Base-by-base conservation (phyloP, 2,888 invertebrate genomes). In the Melieria omissa region DNA sequence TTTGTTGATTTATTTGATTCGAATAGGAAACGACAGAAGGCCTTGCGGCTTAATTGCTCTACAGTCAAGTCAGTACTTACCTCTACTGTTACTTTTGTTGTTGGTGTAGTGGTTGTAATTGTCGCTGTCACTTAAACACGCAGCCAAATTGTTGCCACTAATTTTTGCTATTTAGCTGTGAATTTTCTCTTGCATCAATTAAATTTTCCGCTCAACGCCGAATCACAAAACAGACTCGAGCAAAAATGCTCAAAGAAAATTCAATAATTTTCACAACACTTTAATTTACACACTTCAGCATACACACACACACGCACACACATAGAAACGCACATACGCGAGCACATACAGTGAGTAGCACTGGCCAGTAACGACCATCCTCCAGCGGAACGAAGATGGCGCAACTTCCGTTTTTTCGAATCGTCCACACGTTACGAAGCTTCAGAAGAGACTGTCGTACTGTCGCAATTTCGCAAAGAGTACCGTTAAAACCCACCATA, bases 401-500 rank as follows among this genome's bases (percentile, higher is more conserved):
- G 12, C 4, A n/a, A 46, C 44, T 44, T 67, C 67, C 67, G 67
- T 44, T 29, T 29, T 29, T 67, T 49, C 44, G 57, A 14, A 42
- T 67, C 52, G 67, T 67, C 67, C 60, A 61, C 52, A 67, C 67
- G 67, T 52, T 58, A 12, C 60, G 49, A 67, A 67, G 52, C 47
- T 67, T 67, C 49, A 52, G 52, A 60, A 67, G 60, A 60, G 60
- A 67, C 67, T 67, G 67, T 42, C 42, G 14, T 42, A 58, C 41
- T 4, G 4, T 41, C 42, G 8, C 42, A 16, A 14, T 42, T 29
- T 14, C 29, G 55, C 9, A 10, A 29, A 58, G 49, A 60, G 60
- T 46, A 67, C 49, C 46, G 49, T 52, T 61, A 52, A 49, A 67
- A 67, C 61, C 67, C 60, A 67, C 67, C 67, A 67, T 61, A 67